Base-by-base conservation (phyloP, 2,797 vertebrate genomes). In the Benthosema pterotum region DNA sequence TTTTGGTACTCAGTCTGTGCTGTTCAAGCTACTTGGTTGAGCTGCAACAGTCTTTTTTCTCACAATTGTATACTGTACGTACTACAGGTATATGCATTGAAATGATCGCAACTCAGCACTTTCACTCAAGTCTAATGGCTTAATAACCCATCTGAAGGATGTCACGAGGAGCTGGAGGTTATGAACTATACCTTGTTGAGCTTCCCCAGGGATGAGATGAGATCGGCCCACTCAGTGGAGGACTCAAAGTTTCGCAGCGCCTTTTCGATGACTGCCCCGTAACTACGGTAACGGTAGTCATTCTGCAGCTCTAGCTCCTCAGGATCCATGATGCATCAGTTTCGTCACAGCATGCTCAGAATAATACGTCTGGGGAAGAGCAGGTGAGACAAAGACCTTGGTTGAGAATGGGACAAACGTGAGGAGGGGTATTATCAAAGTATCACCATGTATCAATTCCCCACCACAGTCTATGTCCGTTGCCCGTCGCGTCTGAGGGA, bases 141-240 rank as follows among this genome's bases (percentile, higher is more conserved):
- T 25, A 25, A 25, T 25, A 25, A 38, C 11, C 32, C 32, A 38
- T 7, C 32, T 38, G 32, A 9, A 9, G 32, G 11, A 38, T 38
- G 32, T 38, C 32, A 38, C 32, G 32, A 38, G 32, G 32, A 38
- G 7, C 32, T 38, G 32, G 11, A 11, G 32, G 32, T 3, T 48
- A 48, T 62, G 25, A 46, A 52, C 49, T 6, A 3, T 90, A 99
- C 98, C 96, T 99, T 99, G 72, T 96, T 99, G 80, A 99, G 96
- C 74, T 99, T 99, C 56, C 98, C 98, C 63, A 99, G 92, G 2
- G 96, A 99, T 25, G 98, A 99, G 75, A 99, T 99, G 42, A 99
- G 96, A 82, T 99, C 98, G 0, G 98, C 98, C 98, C 98, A 99
- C 82, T 99, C 98, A 5, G 93, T 99, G 0, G 97, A 99, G 1